Conservation (phyloP, 2,113 vertebrate genomes). For the Typhlomys cinereus region DNA sequence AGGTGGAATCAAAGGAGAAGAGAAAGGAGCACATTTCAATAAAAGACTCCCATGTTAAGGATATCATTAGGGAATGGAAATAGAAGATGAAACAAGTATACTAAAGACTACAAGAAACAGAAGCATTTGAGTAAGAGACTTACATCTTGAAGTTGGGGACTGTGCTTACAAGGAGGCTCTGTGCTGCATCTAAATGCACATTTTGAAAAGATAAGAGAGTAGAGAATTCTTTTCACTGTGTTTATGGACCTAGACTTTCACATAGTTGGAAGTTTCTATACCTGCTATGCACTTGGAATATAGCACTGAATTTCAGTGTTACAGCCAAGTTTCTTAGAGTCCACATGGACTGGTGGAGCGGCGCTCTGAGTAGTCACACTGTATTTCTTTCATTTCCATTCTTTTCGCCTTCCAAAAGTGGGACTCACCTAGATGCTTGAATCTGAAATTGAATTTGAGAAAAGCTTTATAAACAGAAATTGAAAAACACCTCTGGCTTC, state of each 20-base stretch:
- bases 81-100: background rate
- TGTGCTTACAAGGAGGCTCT: background rate
- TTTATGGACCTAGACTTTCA: background rate
- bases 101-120: background rate
- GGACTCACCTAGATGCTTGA: background rate
- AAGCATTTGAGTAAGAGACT: conserved; percentile 29
- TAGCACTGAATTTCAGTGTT: background rate
- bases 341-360: background rate
- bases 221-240: background rate
- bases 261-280: background rate
- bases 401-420: background rate
- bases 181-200: background rate
- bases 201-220: background rate
- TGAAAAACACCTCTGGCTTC: background rate
- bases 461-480: background rate
- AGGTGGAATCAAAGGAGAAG: background rate
- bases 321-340: background rate
- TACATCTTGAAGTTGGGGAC: background rate
- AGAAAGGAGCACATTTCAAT: conserved; percentile 18
- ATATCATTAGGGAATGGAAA: background rate
- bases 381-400: background rate
- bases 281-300: background rate
- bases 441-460: conserved; percentile 9
- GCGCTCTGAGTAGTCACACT: background rate
- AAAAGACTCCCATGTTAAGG: background rate